Base-by-base conservation (phyloP, 2,797 vertebrate genomes). In the Sebastes baramenuke region DNA sequence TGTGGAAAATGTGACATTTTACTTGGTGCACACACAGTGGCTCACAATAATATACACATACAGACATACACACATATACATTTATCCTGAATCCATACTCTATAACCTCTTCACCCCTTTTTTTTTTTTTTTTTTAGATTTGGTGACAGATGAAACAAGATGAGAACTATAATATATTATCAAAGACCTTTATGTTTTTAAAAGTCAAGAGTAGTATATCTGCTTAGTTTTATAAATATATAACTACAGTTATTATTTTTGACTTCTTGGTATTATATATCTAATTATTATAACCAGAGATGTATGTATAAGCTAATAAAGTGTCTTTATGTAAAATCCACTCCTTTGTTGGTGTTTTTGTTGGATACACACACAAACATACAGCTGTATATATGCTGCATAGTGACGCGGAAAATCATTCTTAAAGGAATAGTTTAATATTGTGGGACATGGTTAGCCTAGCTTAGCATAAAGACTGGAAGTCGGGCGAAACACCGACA, bases 141-240 rank as follows among this genome's bases (percentile, higher is more conserved):
- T 94, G 88, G 85, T 92, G 91, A 87, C 75, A 81, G 74, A 91
- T 87, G 77, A 88, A 88, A 88, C 82, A 67, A 90, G 72, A 80
- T 72, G 73, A 87, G 80, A 93, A 91, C 69, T 89, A 88, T 85
- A 88, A 87, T 77, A 89, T 84, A 88, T 88, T 87, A 87, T 87
- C 58, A 89, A 88, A 93, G 85, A 93, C 85, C 66, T 71, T 89
- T 93, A 92, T 93, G 91, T 94, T 95, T 95, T 91, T 94, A 92
- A 94, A 93, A 88, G 85, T 93, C 84, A 86, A 94, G 89, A 95
- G 90, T 94, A 95, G 92, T 91, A 92, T 91, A 94, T 94, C 92
- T 92, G 93, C 93, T 92, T 94, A 95, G 94, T 95, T 96, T 95
- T 95, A 91, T 95, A 95, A 91, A 92, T 92, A 89, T 93, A 87